These are phyloP conservation scores for Labia minor DNA, from an alignment of 2,888 invertebrate species.

Conservation along the genomic window DNA sequence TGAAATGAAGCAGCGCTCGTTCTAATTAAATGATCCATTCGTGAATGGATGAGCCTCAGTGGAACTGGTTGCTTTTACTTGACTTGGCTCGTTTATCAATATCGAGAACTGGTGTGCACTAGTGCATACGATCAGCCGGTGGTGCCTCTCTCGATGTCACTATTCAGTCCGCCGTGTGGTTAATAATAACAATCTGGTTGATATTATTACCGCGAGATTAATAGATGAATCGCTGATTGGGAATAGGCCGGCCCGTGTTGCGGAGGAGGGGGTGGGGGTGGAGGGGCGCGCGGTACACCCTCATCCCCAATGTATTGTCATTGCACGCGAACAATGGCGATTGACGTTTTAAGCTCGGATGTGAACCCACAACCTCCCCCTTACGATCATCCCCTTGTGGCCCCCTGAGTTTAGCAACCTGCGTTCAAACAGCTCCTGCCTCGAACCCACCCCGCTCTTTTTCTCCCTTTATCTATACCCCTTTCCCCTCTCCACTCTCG, in stretches of 20 bases:
- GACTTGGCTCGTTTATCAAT: neutral
- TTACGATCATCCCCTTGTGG: neutral
- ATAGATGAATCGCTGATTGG: conserved; percentile 13
- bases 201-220: conserved; percentile 13
- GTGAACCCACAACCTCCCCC: neutral
- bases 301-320: neutral
- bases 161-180: neutral
- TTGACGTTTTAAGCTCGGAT: neutral
- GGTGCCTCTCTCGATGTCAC: neutral
- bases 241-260: neutral
- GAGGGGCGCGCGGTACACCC: neutral
- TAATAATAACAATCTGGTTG: conserved; percentile 13
- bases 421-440: too few relatives aligned
- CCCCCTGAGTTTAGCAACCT: too few relatives aligned
- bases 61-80: conserved; percentile 3
- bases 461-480: too few relatives aligned
- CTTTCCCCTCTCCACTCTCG: too few relatives aligned
- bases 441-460: too few relatives aligned
- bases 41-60: neutral
- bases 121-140: neutral
- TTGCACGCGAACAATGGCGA: neutral
- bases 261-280: too few relatives aligned
- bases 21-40: neutral
- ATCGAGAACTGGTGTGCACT: conserved; percentile 2
- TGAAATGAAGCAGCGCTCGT: too few relatives aligned